Base-by-base conservation (phyloP, 1,140 invertebrate species). In the Papilio machaon region DNA sequence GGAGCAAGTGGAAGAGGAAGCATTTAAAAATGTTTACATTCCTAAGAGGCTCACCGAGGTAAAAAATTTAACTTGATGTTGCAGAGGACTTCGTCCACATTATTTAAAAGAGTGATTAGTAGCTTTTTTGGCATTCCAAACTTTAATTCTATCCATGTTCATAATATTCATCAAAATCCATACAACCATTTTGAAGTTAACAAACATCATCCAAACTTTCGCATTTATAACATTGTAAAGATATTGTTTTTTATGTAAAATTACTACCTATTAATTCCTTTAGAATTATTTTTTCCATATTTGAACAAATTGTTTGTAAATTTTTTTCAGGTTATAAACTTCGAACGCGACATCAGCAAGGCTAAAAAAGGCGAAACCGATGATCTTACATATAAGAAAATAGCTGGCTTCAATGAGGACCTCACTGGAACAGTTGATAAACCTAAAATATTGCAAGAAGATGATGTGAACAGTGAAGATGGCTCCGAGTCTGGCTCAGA, bases 21-120 rank as follows among this genome's bases (percentile, higher is more conserved):
- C 99, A 47, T 99, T 99, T 93, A 99, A 99, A 90, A 97, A 98
- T 91, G 96, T 97, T 13, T 99, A 97, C 90, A 99, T 99, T 92
- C 99, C 99, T 30, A 97, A 99, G 93, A 97, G 97, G 83, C 95
- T 99, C n/a, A 97, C 97, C 86, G 97, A 99, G 95, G 98, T 98
- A 91, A 86, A 17, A 15, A 23, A 17, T 17, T 2, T 54, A 43
- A 43, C 38, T 43, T 6, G 38, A 2, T 38, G 38, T 7, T 0
- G 7, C 38, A 6, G 38, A 2, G 0, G 38, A 43, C 38, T 4
- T 43, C 3, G 23, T 43, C 38, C 38, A 7, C 7, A 7, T 4
- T 6, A 43, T 43, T 7, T 30, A 30, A 43, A 43, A 43, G 3
- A 43, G 0, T 2, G 3, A 43, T 6, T 2, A 43, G 38, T 43